Evolutionary conservation across 2,797 vertebrate genomes (phyloP), one percentile per base, ranked within the genome.

Genomic region (Lacerta bilineata): DNA sequence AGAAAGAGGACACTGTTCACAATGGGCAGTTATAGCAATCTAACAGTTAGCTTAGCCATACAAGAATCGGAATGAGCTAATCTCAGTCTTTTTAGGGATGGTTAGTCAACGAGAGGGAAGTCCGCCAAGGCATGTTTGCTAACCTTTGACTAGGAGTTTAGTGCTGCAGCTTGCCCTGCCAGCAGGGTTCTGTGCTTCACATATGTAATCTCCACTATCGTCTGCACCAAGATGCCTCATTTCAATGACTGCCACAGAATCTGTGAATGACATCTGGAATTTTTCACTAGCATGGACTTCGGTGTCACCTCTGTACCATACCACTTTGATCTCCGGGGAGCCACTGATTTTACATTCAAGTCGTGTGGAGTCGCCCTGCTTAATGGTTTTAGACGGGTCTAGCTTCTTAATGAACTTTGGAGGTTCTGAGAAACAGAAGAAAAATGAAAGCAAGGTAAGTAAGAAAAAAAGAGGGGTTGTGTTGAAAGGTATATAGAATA

Each of bases 321-420:
- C 95, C 90, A 98, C 97, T 96, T 94, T 98, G 91, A 99, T 97
- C 95, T 98, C 98, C 88, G 97, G 97, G 84, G 99, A 98, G 94
- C 99, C 99, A 82, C 95, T 97, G 94, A 99, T 97, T 98, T 98
- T 99, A 96, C 98, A 99, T 95, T 99, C 99, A 94, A 99, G 97
- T n/a, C 95, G 97, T 89, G 98, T 93, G 1, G 98, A 96, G 72
- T 98, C 98, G 20, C 97, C 97, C 95, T 97, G 97, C 97, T 98
- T 99, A 95, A 99, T 97, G 95, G 98, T 97, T 96, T 98, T 99
- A 94, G 96, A 91, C 11, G 97, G 94, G 90, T 98, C 98, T 91
- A 99, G 97, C 97, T 99, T 99, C 98, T 99, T 98, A 87, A 98
- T 92, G 98, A 99, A 99, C 91, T 98, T 98, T 36, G 99, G 99